Conservation (phyloP, 2,797 vertebrate species). For the Cossypha niveicapilla region DNA sequence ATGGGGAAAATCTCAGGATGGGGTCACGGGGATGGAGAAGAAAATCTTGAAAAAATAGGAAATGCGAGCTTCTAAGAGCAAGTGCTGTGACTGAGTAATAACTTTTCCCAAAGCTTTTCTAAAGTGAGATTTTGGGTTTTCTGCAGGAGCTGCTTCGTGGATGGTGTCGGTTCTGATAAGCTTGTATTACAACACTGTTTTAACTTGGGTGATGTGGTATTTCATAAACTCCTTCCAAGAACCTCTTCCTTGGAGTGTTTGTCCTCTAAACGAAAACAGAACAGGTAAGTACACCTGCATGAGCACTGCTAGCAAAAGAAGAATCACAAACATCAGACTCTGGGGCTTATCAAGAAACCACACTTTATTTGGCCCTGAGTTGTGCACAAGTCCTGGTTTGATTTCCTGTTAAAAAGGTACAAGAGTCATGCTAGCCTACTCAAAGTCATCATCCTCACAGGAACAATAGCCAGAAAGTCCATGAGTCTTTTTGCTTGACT, state of each 20-base stretch:
- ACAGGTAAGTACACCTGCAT: slow-evolving; percentile 73
- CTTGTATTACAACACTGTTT: slow-evolving; percentile 86
- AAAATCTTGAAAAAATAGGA: not conserved
- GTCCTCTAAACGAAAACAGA: slow-evolving; percentile 77
- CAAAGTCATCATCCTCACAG: not conserved
- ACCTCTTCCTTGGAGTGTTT: slow-evolving; percentile 87
- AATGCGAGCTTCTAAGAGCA: not conserved
- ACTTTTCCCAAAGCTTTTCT: not conserved
- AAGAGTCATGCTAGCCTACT: not conserved
- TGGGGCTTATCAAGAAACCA: not conserved
- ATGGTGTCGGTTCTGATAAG: slow-evolving; percentile 77
- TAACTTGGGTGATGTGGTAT: slow-evolving; percentile 91
- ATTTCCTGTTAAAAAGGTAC: not conserved
- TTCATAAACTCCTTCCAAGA: slow-evolving; percentile 88
- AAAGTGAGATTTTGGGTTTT: not conserved
- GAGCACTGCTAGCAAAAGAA: not conserved
- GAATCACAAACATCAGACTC: not conserved
- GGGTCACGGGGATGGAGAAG: not conserved
- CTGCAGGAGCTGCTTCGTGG: slow-evolving; percentile 79
- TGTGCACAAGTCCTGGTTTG: not conserved
- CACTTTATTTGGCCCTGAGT: accelerated
- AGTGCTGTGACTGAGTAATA: not conserved
- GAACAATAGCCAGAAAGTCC: not conserved
- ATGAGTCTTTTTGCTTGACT: not conserved
- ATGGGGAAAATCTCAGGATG: not conserved